Evolutionary conservation across 2,888 invertebrate species (phyloP), one percentile per base, ranked within the genome.

Genomic region (Sceliomorpha sp.): DNA sequence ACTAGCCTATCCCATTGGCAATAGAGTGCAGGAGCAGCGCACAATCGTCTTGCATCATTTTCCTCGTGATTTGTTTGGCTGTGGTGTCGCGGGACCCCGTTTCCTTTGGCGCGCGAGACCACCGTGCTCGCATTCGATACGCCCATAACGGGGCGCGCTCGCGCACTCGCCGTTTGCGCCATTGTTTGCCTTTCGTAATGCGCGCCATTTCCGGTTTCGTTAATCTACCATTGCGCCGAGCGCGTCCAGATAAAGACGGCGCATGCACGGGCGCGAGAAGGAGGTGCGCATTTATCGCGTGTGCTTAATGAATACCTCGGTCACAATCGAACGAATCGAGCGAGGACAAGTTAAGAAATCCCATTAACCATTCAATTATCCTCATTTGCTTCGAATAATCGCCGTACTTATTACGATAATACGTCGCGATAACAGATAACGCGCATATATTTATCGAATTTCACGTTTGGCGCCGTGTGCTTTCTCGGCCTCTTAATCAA

Each of bases 301-400:
- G 48, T 20, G 36, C 32, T 34, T 59, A 67, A 67, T 55, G 67
- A 67, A 51, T 29, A 66, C 45, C 50, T 64, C 56, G 17, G 27
- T 27, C 42, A 26, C 44, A 45, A 56, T 56, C 55, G 12, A 45
- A 42, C 59, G 42, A 50, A 29, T 50, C 42, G 36, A 29, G 34
- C 48, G 45, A 40, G 58, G 51, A 66, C 58, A 58, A 53, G 58
- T 59, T 53, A 55, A 55, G 67, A 67, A 67, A 59, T 36, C 56
- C 47, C 53, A 66, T 66, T 59, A 59, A 40, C 53, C 53, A 66
- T 58, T 66, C 59, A 66, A 66, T 66, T 59, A 66, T 59, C 34
- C 53, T 36, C 37, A 53, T 51, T 59, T 40, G 44, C 45, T 20
- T 36, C 44, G 39, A 44, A 56, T 56, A 31, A 56, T 48, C 26